phyloP scores from a whole-genome alignment of 2,888 invertebrate genomes.

The Orthosia incerta region DNA sequence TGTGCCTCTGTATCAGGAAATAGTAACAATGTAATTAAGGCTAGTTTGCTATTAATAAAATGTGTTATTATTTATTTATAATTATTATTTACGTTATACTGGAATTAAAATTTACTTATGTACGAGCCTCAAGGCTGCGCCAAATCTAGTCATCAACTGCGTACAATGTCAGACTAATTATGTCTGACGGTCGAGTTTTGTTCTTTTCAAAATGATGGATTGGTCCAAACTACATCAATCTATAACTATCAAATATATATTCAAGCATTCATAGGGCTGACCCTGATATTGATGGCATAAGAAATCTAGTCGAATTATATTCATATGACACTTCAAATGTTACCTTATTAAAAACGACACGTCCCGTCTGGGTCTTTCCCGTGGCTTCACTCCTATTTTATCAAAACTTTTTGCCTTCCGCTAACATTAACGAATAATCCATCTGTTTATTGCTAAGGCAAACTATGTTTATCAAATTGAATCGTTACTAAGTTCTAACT shows the following conservation, averaged over 20 bases:
- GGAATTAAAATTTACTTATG: not conserved
- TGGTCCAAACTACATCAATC: not conserved
- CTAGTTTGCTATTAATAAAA: too few species aligned
- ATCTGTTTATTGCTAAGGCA: conserved; percentile 3
- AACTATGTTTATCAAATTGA: conserved; percentile 15
- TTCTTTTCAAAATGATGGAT: not conserved
- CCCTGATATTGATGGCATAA: not conserved
- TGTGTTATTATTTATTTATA: too few species aligned
- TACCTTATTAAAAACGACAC: too few species aligned
- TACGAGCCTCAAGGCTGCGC: conserved; percentile 2
- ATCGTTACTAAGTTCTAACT: not conserved
- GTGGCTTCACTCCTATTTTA: not conserved
- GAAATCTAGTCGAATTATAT: not conserved
- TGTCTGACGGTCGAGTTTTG: not conserved
- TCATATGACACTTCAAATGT: too few species aligned
- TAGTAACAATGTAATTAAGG: too few species aligned
- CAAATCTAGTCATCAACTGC: not conserved
- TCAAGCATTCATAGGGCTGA: too few species aligned
- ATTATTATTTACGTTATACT: too few species aligned
- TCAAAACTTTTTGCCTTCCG: conserved; percentile 11
- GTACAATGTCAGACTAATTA: conserved; percentile 8
- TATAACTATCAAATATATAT: not conserved
- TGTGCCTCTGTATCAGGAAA: too few species aligned
- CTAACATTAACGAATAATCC: not conserved
- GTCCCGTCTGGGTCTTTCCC: too few species aligned